A percentile compares a stretch with the other conserved stretches of the same genome.
phyloP scores from a whole-genome alignment of 2,113 vertebrate genomes.

The Coreoperca whiteheadi region DNA sequence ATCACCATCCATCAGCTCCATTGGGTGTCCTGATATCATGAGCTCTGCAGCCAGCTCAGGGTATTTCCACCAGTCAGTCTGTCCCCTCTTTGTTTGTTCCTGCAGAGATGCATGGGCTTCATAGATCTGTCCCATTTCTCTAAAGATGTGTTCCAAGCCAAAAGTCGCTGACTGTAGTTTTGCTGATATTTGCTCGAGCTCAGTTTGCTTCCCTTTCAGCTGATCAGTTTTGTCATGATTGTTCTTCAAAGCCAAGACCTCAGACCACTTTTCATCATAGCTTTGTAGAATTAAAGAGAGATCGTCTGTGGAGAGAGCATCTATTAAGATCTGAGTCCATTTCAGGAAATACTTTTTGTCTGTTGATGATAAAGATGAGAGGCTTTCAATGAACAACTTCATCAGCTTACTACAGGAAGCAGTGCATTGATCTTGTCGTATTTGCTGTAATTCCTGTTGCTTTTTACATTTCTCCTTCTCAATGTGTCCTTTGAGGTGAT shows the following conservation, averaged over 20 bases:
- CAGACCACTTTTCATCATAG: conserved; percentile 71
- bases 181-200: conserved; percentile 70
- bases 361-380: conserved; percentile 43
- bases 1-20: conserved; percentile 89
- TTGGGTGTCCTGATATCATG: conserved; percentile 83
- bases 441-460: conserved; percentile 67
- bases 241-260: conserved; percentile 65
- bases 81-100: not conserved
- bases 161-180: conserved; percentile 71
- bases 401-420: conserved; percentile 29
- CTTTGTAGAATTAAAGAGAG: conserved; percentile 60
- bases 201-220: conserved; percentile 9
- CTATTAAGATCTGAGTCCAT: conserved; percentile 74
- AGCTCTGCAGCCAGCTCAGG: conserved; percentile 82
- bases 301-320: conserved; percentile 54
- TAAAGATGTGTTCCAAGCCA: conserved; percentile 84
- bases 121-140: conserved; percentile 85
- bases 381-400: conserved; percentile 38
- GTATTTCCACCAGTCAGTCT: conserved; percentile 46
- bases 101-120: conserved; percentile 74
- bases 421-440: conserved; percentile 69
- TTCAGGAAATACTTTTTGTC: conserved; percentile 79
- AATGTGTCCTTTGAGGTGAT: conserved; percentile 73
- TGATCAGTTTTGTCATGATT: conserved; percentile 35
- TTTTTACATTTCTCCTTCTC: conserved; percentile 73